Evolutionary conservation across 2,113 vertebrate species (phyloP), one percentile per base, ranked within the genome.

Genomic region (Hemibagrus wyckioides): DNA sequence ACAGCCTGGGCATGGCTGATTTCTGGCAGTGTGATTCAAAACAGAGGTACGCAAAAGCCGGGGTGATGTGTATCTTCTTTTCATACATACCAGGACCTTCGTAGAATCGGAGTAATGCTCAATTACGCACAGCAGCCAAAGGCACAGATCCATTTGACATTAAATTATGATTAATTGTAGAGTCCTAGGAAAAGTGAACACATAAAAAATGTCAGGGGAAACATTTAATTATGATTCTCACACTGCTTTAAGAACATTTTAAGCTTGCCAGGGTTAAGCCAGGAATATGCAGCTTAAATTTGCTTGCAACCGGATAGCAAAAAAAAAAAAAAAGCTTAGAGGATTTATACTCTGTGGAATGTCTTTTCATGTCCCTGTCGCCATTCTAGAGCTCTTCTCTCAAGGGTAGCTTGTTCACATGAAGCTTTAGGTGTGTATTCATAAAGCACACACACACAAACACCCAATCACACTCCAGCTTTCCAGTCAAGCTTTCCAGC

Each of bases 81-180:
- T 83, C 44, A 25, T 83, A 48, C 48, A 44, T 25, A 79, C 75
- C 21, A 25, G 23, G 75, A 79, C 57, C 56, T 79, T 56, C 9
- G 10, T 19, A 33, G 73, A 28, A 63, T 50, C n/a, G 36, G 41
- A 85, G 56, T 77, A 65, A 87, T n/a, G 86, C 86, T 76, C 86
- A 63, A 41, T 87, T 87, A 83, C 7, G 69, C 69, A 54, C 67
- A 36, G 80, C 41, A 52, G 80, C 28, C 67, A 44, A 71, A 57
- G 71, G 61, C 41, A 48, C 85, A 3, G 10, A 83, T 63, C 36
- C 57, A 23, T 83, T 41, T 77, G 80, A 87, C 80, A 77, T 87
- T 83, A 87, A 50, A 82, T 83, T 63, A 33, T 83, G 80, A 76
- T 77, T 65, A 87, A 83, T 83, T 48, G 54, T 36, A 73, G 79